Evolutionary conservation across 2,113 vertebrate genomes (phyloP), one percentile per base, ranked within the genome.

Genomic region (Cheirogaleus medius): DNA sequence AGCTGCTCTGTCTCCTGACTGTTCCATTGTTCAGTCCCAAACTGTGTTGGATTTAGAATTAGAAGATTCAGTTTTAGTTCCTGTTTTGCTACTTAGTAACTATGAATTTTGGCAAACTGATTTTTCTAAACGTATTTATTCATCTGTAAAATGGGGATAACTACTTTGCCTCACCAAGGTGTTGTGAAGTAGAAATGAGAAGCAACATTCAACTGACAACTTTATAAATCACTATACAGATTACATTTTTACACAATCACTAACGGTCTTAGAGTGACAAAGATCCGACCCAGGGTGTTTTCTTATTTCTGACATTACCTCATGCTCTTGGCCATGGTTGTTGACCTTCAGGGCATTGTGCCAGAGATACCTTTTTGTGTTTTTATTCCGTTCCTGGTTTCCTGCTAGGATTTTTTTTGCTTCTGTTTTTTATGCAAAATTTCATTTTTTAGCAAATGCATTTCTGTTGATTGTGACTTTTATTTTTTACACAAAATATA

Each of bases 311-410:
- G 83, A 77, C 64, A 96, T 98, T 90, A 96, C 90, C 91, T 97
- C 94, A 98, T 78, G 80, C 47, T 96, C 58, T 96, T 90, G 96
- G 83, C 90, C 54, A 54, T 47, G 39, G 14, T 58, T 96, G 76
- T 66, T 97, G 95, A 97, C 90, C 84, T 97, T 93, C 95, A 80
- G 83, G 97, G 95, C 96, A 95, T 6, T 89, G 34, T 96, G 93
- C 96, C 97, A 97, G 90, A 91, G 89, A 95, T 92, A 93, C 80
- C 71, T 97, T 97, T 93, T 56, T 87, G 93, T 97, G 86, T 95
- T 96, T 98, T 96, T 77, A 95, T 98, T 97, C 95, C 3, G 0
- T 94, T 97, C 23, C 87, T 97, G 58, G 76, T 96, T 98, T 98
- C 97, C 96, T 97, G 84, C 42, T 96, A 82, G 95, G 42, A 94